Conservation (phyloP, 2,888 invertebrate species). For the Amiota communis region DNA sequence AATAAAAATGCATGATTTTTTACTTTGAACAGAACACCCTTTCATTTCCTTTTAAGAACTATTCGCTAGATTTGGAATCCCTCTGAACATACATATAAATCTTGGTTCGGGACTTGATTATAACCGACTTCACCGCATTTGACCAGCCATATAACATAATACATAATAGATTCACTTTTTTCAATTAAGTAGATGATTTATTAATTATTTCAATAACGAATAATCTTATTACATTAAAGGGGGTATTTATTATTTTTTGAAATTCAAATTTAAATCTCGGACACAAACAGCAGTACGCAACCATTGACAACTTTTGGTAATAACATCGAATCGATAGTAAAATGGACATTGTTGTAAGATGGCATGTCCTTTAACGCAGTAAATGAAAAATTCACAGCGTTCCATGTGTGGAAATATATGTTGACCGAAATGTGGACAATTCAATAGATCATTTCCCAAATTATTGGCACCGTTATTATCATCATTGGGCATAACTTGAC, state of each 20-base stretch:
- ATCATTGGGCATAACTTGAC: background rate
- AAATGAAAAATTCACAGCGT: constrained; percentile 70
- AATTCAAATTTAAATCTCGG: constrained; percentile 57
- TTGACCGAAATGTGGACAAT: constrained; percentile 55
- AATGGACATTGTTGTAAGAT: constrained; percentile 71
- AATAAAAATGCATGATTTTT: too few relatives aligned
- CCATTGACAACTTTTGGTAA: constrained; percentile 64
- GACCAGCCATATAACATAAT: too few relatives aligned
- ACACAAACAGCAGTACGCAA: constrained; percentile 65
- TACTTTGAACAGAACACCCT: too few relatives aligned
- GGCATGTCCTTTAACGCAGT: constrained; percentile 70
- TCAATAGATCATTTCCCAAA: background rate
- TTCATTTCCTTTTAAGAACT: too few relatives aligned
- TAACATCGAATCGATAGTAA: constrained; percentile 68
- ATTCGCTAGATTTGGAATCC: too few relatives aligned
- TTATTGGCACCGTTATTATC: background rate
- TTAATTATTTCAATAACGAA: background rate
- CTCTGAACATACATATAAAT: background rate
- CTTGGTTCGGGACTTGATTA: background rate
- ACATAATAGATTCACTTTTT: too few relatives aligned
- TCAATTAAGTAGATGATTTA: background rate
- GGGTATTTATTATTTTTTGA: constrained; percentile 32
- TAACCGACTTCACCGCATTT: background rate
- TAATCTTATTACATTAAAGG: too few relatives aligned
- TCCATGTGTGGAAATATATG: constrained; percentile 70